Base-by-base conservation (phyloP, 2,113 vertebrate genomes). In the Pachycephala philippinensis region DNA sequence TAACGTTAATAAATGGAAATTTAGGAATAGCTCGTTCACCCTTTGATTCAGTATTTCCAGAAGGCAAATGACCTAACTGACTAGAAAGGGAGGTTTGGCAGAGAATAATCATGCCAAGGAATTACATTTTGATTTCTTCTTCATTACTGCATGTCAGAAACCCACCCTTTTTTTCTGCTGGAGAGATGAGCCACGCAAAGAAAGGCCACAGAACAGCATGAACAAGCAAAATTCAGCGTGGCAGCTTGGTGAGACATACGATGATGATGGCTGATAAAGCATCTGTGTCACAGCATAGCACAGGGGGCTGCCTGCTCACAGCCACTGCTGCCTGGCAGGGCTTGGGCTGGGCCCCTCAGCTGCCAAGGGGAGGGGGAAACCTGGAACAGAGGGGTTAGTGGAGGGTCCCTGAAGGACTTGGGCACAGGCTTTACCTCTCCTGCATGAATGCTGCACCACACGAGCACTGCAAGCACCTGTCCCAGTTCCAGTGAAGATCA, bases 191-290 rank as follows among this genome's bases (percentile, higher is more conserved):
- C 35, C 15, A 7, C 1, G 1, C 61, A 40, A 80, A 65, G 47
- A 35, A 81, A 80, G 15, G 60, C 7, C 63, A 49, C 15, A 40
- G 50, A 54, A 26, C 10, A 2, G 1, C 26, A 40, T 1, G 2
- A 57, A n/a, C 56, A 64, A 59, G n/a, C 3, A 1, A 31, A 44
- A 16, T 19, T 17, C 23, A 40, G 7, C 1, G 1, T 59, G 54
- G 20, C 49, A 86, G 44, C 37, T 42, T 42, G 31, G 27, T 53
- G 27, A 57, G 59, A 0, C 1, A 22, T 12, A 52, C 0, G 0
- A 39, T 2, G 5, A 9, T 3, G 13, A 20, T 9, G 30, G 47
- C 64, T 56, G 64, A 35, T 65, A 27, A 28, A 53, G 13, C 2
- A 8, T 15, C 40, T 1, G 1, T 28, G 42, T 61, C 26, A 10